Conservation (phyloP, 2,888 invertebrate genomes). For the Amblyjoppa proteus region DNA sequence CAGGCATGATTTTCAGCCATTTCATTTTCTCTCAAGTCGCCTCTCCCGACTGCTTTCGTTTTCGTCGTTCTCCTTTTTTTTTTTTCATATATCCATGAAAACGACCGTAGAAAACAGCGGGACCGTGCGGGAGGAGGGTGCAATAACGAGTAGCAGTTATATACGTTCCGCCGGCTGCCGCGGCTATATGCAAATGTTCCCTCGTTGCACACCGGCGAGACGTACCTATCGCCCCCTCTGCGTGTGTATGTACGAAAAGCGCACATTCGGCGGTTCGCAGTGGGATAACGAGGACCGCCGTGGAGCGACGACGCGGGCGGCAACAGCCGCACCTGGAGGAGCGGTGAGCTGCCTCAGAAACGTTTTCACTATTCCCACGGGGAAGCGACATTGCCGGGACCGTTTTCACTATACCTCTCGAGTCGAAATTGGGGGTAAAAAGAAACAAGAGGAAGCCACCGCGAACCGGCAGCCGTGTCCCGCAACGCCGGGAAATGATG, state of each 20-base stretch:
- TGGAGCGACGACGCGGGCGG: conserved; percentile 17
- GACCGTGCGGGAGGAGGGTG: conserved; percentile 43
- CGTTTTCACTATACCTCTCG: conserved; percentile 44
- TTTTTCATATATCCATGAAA: conserved; percentile 50
- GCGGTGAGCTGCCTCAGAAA: conserved; percentile 44
- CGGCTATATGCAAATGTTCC: conserved; percentile 43
- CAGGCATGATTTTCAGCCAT: conserved; percentile 43
- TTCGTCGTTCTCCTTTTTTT: neutral
- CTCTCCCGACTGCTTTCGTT: neutral
- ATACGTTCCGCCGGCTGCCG: conserved; percentile 53
- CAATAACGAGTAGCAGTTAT: conserved; percentile 64
- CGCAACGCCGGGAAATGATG: conserved; percentile 12
- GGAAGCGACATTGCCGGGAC: conserved; percentile 3
- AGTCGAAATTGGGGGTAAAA: conserved; percentile 46
- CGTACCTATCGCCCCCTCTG: conserved; percentile 10
- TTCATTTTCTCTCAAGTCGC: conserved; percentile 47
- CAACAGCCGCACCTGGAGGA: conserved; percentile 51
- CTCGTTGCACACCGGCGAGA: conserved; percentile 39
- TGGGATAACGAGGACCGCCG: conserved; percentile 52
- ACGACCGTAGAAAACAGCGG: conserved; percentile 48
- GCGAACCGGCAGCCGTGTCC: conserved; percentile 15
- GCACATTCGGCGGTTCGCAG: conserved; percentile 49
- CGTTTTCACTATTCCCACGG: conserved; percentile 25
- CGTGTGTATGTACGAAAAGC: conserved; percentile 33
- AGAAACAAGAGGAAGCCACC: conserved; percentile 26